Conservation (phyloP, 2,113 vertebrate species). For the Lampris incognitus region DNA sequence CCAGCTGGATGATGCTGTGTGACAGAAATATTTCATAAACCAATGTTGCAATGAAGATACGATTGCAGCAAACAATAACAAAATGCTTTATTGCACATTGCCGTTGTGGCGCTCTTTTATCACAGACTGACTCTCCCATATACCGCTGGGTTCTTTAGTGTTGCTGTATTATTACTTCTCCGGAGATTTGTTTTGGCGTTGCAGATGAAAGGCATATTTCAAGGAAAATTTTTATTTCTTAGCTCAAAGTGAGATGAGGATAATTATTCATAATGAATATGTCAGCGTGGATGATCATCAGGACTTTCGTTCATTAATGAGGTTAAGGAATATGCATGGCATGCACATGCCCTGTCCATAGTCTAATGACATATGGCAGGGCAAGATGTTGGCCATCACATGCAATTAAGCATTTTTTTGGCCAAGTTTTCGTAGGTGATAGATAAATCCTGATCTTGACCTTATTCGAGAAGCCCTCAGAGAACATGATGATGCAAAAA, state of each 20-base stretch:
- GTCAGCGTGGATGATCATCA: slow-evolving; percentile 26
- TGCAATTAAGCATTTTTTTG: not conserved
- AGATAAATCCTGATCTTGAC: slow-evolving; percentile 22
- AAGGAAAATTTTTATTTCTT: not conserved
- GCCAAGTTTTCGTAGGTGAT: slow-evolving; percentile 8
- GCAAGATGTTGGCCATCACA: slow-evolving; percentile 44
- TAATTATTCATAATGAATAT: slow-evolving; percentile 26
- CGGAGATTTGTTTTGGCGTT: not conserved
- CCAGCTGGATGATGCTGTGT: not conserved
- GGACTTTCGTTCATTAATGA: slow-evolving; percentile 14
- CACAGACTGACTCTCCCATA: not conserved
- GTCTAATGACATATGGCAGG: slow-evolving; percentile 25
- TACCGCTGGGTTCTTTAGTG: not conserved
- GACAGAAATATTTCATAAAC: not conserved
- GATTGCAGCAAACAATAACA: slow-evolving; percentile 1
- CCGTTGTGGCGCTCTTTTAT: not conserved
- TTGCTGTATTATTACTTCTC: not conserved
- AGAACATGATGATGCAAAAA: not conserved
- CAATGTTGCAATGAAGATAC: not conserved
- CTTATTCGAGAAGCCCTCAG: slow-evolving; percentile 4
- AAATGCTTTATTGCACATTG: not conserved
- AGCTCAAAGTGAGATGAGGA: slow-evolving; percentile 17
- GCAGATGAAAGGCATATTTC: slow-evolving; percentile 2
- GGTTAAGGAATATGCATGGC: slow-evolving; percentile 35
- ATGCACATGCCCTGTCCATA: not conserved